Conservation (phyloP, 2,888 invertebrate genomes). For the Aleiodes testaceus region DNA sequence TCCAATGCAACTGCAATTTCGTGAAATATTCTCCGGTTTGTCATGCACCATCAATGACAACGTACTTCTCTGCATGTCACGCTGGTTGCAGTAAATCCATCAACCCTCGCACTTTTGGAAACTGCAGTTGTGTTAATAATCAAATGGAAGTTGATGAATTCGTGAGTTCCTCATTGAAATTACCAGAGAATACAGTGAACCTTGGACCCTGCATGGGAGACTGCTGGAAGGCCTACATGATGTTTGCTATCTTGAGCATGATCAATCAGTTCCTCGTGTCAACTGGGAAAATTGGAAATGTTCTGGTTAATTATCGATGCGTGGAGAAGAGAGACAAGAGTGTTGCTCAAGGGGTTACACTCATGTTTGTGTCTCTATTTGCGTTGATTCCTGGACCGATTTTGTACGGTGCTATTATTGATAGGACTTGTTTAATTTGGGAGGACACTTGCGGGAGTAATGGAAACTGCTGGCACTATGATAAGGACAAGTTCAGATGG, state of each 20-base stretch:
- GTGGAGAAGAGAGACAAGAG: slow-evolving; percentile 79
- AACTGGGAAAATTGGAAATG: slow-evolving; percentile 80
- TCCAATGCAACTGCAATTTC: slow-evolving; percentile 76
- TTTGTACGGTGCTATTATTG: slow-evolving; percentile 79
- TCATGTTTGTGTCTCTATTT: slow-evolving; percentile 78
- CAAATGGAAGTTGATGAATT: background rate
- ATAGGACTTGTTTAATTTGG: slow-evolving; percentile 81
- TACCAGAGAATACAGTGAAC: slow-evolving; percentile 55
- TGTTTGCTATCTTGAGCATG: slow-evolving; percentile 74
- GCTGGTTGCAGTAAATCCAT: slow-evolving; percentile 77
- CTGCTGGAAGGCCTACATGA: slow-evolving; percentile 69
- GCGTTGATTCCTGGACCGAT: slow-evolving; percentile 83
- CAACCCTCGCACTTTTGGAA: slow-evolving; percentile 64
- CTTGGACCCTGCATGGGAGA: slow-evolving; percentile 69
- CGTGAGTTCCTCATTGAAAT: background rate
- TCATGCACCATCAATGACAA: slow-evolving; percentile 74
- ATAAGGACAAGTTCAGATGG: slow-evolving; percentile 77
- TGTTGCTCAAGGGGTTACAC: slow-evolving; percentile 78
- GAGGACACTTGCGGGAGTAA: slow-evolving; percentile 77
- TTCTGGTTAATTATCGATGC: slow-evolving; percentile 79
- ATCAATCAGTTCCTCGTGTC: slow-evolving; percentile 78
- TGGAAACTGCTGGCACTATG: slow-evolving; percentile 81
- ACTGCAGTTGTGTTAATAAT: slow-evolving; percentile 62
- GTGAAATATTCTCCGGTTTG: slow-evolving; percentile 81
- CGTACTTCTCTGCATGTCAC: slow-evolving; percentile 83